Percentiles rank a stretch among this genome's conserved stretches.
phyloP scores from a whole-genome alignment of 2,888 invertebrate species.

The Drosophila mimica region DNA sequence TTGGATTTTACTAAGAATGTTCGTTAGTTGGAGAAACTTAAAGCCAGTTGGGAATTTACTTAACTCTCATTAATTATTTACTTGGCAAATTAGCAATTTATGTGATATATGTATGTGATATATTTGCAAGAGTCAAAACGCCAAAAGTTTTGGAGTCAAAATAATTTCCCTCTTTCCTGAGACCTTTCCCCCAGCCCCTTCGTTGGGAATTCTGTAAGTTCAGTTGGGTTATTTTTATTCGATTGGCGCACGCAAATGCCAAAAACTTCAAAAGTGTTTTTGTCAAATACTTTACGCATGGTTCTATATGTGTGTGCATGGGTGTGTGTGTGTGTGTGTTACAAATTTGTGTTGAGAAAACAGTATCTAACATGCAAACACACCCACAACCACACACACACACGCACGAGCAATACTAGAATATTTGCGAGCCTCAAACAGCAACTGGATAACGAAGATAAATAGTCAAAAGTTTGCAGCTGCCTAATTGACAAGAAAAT shows the following conservation, averaged over 20 bases:
- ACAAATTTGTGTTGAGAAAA: slow-evolving; percentile 16
- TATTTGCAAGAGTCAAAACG: slow-evolving; percentile 33
- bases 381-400: slow-evolving; percentile 15
- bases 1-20: background rate
- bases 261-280: slow-evolving; percentile 56
- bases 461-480: slow-evolving; percentile 70
- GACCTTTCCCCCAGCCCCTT: background rate
- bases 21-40: background rate
- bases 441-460: slow-evolving; percentile 67
- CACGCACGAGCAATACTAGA: slow-evolving; percentile 9
- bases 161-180: slow-evolving; percentile 38
- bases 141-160: slow-evolving; percentile 33
- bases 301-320: background rate
- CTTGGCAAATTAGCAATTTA: slow-evolving; percentile 63
- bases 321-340: slow-evolving; percentile 5
- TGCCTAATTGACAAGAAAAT: slow-evolving; percentile 78
- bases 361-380: slow-evolving; percentile 6
- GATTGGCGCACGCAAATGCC: slow-evolving; percentile 46
- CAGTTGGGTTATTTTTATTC: slow-evolving; percentile 45
- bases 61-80: slow-evolving; percentile 56
- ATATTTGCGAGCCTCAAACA: slow-evolving; percentile 11
- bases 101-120: slow-evolving; percentile 42
- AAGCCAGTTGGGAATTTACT: background rate
- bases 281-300: slow-evolving; percentile 32
- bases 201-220: slow-evolving; percentile 13